Evolutionary conservation across 2,797 vertebrate genomes (phyloP).

Genomic region (Thalassophryne amazonica): DNA sequence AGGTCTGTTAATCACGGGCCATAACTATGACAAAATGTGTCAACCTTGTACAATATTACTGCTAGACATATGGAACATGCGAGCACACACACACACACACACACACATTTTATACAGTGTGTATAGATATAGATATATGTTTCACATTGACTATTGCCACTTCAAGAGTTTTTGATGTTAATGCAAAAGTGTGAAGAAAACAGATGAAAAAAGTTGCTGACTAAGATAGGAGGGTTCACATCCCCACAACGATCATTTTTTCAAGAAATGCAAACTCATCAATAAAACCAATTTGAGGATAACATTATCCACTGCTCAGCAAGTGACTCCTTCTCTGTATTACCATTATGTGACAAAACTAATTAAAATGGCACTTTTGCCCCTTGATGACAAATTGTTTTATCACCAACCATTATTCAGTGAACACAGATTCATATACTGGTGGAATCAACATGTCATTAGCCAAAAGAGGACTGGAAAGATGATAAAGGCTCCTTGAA

Average conservation of each 20-base stretch:
- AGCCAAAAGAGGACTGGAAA: background rate
- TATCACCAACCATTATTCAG: slow-evolving; percentile 15
- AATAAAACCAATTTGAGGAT: slow-evolving; percentile 67
- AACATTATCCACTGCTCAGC: slow-evolving; percentile 58
- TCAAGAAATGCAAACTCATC: slow-evolving; percentile 61
- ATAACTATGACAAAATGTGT: no score
- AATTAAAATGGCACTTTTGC: slow-evolving; percentile 52
- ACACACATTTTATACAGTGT: no score
- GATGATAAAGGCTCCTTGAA: no score
- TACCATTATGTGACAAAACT: slow-evolving; percentile 40
- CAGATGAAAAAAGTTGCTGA: slow-evolving; percentile 47
- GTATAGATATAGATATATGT: no score
- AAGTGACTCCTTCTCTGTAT: slow-evolving; percentile 46
- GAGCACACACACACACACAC: no score
- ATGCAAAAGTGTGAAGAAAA: slow-evolving; percentile 27
- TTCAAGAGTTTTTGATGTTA: slow-evolving; percentile 9
- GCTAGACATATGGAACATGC: no score
- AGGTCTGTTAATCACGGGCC: no score
- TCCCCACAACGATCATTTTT: slow-evolving; percentile 68
- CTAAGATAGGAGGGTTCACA: slow-evolving; percentile 45
- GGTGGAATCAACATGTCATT: slow-evolving; percentile 13
- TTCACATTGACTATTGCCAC: background rate
- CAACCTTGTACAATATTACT: no score
- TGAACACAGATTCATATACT: background rate
- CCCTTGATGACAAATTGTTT: slow-evolving; percentile 36